Evolutionary conservation across 1,140 invertebrate species (phyloP), one percentile per base, ranked within the genome.

Genomic region (Eufriesea mexicana): DNA sequence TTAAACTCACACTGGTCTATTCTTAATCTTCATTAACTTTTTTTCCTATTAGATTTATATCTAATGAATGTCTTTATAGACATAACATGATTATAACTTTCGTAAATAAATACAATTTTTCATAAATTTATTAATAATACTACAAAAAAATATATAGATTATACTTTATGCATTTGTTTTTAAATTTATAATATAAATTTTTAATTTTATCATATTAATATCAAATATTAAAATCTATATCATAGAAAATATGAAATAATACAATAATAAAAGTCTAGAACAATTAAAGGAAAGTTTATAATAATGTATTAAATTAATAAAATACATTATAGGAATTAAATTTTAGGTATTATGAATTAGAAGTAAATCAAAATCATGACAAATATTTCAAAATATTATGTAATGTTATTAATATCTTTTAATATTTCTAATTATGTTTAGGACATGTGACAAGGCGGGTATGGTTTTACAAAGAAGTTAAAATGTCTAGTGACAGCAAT

Each of bases 401-500:
- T n/a, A n/a, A 25, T 62, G 10, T 42, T 57, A 23, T 70, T 59
- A 59, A 79, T 28, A 49, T 59, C 35, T 7, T 35, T 35, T 25
- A 49, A 20, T 79, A 7, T 71, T 70, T 59, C 5, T 35, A 57
- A 47, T 72, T 47, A 10, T 28, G 18, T 16, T 0, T 57, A 76
- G 79, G 79, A 76, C 62, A 82, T 82, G 79, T 82, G 72, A 82
- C 54, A 49, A 76, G 72, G 71, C 78, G 68, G 85, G 73, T 73
- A 89, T 89, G 79, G 83, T 80, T 86, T 82, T 84, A 83, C 67
- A 57, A 16, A 59, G 54, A 80, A 82, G 42, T 84, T 71, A 92
- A 90, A 76, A 94, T 94, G 93, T 92, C 93, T 77, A 93, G 90
- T 84, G 91, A 93, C 79, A 91, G 88, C 55, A 91, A 92, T 75